Evolutionary conservation across 2,113 vertebrate species (phyloP), one percentile per base, ranked within the genome.

Genomic region (Miniopterus natalensis): DNA sequence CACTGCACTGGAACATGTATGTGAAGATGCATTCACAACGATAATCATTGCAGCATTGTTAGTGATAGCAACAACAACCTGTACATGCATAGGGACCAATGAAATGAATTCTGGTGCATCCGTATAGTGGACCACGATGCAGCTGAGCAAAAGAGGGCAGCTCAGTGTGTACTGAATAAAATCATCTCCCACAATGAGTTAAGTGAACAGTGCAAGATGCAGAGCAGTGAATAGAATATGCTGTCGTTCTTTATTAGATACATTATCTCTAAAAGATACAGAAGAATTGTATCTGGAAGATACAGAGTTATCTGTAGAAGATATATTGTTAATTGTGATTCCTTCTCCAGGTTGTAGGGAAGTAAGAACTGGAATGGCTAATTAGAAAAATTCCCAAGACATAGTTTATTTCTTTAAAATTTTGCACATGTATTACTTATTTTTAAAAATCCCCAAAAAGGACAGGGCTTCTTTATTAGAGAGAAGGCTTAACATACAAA

Each of bases 401-500:
- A 7, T 75, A 3, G 45, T 55, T 92, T 79, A 25, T 45, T 25
- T 94, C 75, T 90, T 90, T 63, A 94, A 79, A 47, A 59, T 51
- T 53, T 9, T 45, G 23, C 81, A 2, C 17, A 55, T 88, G 0
- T 49, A 29, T 89, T 66, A 27, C 31, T 18, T 51, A 61, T 81
- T 88, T 86, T 85, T 45, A 49, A 31, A 31, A 84, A 57, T 36
- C 36, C 40, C 71, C 31, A 90, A 90, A 42, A 29, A 8, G 2
- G 18, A 53, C 49, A 85, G 7, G 31, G 0, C 45, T 88, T 93
- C 42, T 81, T 84, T 25, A 31, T 84, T 80, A 78, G 71, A 55
- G 23, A 78, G 14, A 29, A 51, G 31, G 51, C 14, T 77, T 47
- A 96, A 74, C 27, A 59, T 61, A n/a, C 66, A 83, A 42, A 20